phyloP scores from a whole-genome alignment of 2,888 invertebrate species.

The Arctia plantaginis region DNA sequence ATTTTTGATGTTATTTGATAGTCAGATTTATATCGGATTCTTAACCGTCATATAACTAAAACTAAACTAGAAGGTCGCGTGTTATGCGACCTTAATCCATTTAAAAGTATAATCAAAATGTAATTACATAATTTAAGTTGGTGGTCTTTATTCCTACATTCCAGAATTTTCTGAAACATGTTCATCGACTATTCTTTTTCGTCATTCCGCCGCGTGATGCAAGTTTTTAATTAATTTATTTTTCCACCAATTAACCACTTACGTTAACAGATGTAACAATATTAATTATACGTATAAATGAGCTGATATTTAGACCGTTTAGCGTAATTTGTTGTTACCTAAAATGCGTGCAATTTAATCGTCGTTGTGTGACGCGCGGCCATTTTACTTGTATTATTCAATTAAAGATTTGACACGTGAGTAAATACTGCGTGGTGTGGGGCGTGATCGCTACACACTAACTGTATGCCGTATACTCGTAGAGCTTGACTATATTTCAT shows the following conservation, averaged over 20 bases:
- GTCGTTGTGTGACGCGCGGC: slow-evolving; percentile 43
- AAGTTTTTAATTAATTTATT: not conserved
- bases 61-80: not conserved
- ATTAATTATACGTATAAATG: slow-evolving; percentile 6
- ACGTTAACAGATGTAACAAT: not conserved
- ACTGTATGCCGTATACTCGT: slow-evolving; percentile 4
- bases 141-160: not conserved
- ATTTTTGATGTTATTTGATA: not conserved
- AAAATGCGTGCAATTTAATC: slow-evolving; percentile 39
- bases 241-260: not conserved
- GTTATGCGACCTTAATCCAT: not conserved
- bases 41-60: not conserved
- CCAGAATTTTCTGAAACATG: not conserved
- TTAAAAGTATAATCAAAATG: not conserved
- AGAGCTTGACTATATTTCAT: not conserved
- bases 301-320: not conserved
- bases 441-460: slow-evolving; percentile 44
- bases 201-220: not conserved
- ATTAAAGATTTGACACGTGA: slow-evolving; percentile 63
- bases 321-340: slow-evolving; percentile 5
- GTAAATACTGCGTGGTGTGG: slow-evolving; percentile 51
- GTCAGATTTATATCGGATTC: not conserved
- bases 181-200: not conserved
- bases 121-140: not conserved
- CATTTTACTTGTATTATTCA: slow-evolving; percentile 60